A percentile compares a stretch with the other conserved stretches of the same genome.
These are phyloP conservation scores for Machaerirhynchus nigripectus DNA, from an alignment of 2,113 vertebrate genomes.

Conservation along the genomic window DNA sequence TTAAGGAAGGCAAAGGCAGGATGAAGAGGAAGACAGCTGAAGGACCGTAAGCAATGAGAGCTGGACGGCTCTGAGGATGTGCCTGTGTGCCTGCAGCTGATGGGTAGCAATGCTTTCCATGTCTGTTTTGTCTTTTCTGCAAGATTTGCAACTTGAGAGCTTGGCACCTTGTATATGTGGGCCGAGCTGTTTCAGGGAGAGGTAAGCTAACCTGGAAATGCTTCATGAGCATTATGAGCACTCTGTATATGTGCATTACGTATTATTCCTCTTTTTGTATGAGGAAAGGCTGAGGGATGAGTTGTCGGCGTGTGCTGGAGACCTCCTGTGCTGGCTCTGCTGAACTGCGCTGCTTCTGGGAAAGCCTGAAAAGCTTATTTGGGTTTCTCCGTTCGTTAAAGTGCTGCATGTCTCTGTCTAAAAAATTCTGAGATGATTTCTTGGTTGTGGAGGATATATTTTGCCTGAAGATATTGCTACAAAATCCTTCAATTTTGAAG, in stretches of 20 bases:
- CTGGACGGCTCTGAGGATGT: not conserved
- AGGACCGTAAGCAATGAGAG: not conserved
- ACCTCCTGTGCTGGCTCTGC: constrained; percentile 12
- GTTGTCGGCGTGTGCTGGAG: not conserved
- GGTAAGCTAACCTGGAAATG: not conserved
- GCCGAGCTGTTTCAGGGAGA: not conserved
- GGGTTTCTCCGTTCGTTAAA: not conserved
- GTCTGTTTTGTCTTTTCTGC: not conserved
- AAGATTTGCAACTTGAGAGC: not conserved
- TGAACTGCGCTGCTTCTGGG: not conserved
- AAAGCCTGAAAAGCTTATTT: not conserved
- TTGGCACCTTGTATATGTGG: not conserved
- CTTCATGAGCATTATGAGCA: not conserved
- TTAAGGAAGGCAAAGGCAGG: not conserved
- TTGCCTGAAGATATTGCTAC: not conserved
- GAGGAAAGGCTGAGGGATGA: not conserved
- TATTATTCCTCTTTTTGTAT: not conserved
- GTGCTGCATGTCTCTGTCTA: not conserved
- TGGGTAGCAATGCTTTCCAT: not conserved
- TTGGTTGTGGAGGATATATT: not conserved
- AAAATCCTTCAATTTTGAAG: not conserved
- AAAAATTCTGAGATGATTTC: not conserved
- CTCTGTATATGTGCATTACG: not conserved
- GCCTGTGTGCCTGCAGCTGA: not conserved
- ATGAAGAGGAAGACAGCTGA: not conserved